Conservation (phyloP, 1,140 invertebrate species). For the Maconellicoccus hirsutus region DNA sequence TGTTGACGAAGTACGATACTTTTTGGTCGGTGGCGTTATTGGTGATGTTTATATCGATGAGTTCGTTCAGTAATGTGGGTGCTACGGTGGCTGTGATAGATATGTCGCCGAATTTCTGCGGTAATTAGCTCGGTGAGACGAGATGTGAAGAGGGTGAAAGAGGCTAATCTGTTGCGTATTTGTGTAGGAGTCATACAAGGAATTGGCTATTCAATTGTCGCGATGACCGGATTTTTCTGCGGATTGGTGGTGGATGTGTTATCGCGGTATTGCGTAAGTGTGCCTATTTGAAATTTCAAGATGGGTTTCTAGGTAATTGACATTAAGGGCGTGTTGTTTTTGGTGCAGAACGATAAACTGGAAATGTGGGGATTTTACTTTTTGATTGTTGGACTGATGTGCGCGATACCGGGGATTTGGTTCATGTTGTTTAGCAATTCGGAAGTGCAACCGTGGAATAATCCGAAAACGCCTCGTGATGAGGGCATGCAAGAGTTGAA, state of each 20-base stretch:
- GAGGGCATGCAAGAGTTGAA: too few species aligned
- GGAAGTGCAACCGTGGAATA: neutral
- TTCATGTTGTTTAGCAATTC: neutral
- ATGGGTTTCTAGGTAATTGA: too few species aligned
- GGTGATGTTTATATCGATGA: neutral
- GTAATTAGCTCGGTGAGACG: too few species aligned
- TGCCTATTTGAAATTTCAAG: neutral
- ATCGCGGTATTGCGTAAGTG: neutral
- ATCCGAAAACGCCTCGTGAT: neutral
- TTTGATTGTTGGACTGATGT: neutral
- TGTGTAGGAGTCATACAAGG: neutral
- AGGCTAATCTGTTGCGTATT: too few species aligned
- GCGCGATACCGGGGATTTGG: neutral
- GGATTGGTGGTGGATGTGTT: neutral
- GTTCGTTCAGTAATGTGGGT: neutral
- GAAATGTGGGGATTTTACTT: neutral
- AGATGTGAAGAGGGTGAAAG: too few species aligned
- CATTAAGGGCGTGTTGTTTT: neutral
- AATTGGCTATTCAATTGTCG: neutral
- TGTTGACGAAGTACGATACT: too few species aligned
- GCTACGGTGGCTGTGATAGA: neutral
- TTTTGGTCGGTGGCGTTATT: neutral
- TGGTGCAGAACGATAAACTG: neutral
- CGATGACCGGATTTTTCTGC: neutral
- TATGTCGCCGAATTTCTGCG: constrained; percentile 5